Evolutionary conservation across 1,140 invertebrate genomes (phyloP).

Genomic region (Leucophenga varia): DNA sequence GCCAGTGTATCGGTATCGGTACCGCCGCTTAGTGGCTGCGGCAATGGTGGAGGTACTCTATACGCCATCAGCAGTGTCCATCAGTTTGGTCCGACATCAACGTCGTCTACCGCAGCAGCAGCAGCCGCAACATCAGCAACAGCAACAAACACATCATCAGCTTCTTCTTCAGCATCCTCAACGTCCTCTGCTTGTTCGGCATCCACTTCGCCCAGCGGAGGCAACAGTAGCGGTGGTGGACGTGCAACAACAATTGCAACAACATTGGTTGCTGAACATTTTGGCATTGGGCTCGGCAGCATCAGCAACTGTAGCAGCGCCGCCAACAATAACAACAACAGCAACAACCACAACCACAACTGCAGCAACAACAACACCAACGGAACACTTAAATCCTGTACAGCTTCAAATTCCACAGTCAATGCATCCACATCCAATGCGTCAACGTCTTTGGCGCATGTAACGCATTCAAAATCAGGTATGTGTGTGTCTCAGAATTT

Average conservation of each 20-base stretch:
- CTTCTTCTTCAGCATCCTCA: slow-evolving; percentile 26
- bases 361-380: too few relatives aligned
- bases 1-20: slow-evolving; percentile 9
- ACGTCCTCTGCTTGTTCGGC: slow-evolving; percentile 26
- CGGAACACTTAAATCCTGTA: too few relatives aligned
- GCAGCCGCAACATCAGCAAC: slow-evolving; percentile 31
- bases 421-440: too few relatives aligned
- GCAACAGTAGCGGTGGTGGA: slow-evolving; percentile 38
- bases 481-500: too few relatives aligned
- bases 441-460: too few relatives aligned
- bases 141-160: slow-evolving; percentile 23
- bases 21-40: too few relatives aligned
- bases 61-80: slow-evolving; percentile 55
- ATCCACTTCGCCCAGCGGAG: slow-evolving; percentile 32
- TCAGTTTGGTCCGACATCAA: slow-evolving; percentile 35
- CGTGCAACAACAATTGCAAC: slow-evolving; percentile 18
- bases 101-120: slow-evolving; percentile 20
- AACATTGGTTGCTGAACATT: slow-evolving; percentile 18
- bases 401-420: too few relatives aligned
- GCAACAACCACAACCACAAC: too few relatives aligned
- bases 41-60: slow-evolving; percentile 55
- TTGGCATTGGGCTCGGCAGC: slow-evolving; percentile 14
- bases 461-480: too few relatives aligned
- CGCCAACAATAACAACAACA: too few relatives aligned
- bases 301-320: slow-evolving; percentile 9